phyloP scores from a whole-genome alignment of 1,140 invertebrate species.

The Stenopsyche tienmushanensis region DNA sequence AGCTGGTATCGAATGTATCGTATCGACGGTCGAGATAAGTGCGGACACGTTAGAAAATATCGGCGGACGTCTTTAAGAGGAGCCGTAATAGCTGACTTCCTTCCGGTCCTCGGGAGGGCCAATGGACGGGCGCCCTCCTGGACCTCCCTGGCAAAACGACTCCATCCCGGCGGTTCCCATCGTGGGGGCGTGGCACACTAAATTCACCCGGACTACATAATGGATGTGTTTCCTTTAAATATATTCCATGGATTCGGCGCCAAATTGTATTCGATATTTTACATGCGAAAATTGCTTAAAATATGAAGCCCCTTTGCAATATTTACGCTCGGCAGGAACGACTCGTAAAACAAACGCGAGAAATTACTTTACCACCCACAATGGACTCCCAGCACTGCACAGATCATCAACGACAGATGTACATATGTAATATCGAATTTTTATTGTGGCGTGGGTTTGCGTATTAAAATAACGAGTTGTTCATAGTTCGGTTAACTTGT shows the following conservation, averaged over 20 bases:
- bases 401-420: too few relatives aligned
- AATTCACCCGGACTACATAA: constrained; percentile 25
- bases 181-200: constrained; percentile 25
- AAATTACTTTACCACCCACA: too few relatives aligned
- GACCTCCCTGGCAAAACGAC: neutral
- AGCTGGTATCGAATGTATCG: too few relatives aligned
- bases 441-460: too few relatives aligned
- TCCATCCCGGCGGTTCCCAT: neutral
- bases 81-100: constrained; percentile 19
- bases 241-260: constrained; percentile 10
- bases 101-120: constrained; percentile 15
- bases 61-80: constrained; percentile 19
- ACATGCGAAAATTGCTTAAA: neutral
- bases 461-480: neutral
- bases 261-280: constrained; percentile 23
- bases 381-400: too few relatives aligned
- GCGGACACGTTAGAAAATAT: constrained; percentile 13
- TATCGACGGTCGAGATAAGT: too few relatives aligned
- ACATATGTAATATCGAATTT: too few relatives aligned
- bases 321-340: too few relatives aligned
- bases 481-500: constrained; percentile 24
- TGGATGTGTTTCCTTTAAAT: constrained; percentile 30
- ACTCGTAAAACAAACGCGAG: too few relatives aligned
- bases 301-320: constrained; percentile 5
- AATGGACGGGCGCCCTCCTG: neutral